Evolutionary conservation across 53 echinoderm and acorn worm genomes (phyloP), one percentile per base, ranked within the genome.

Genomic region (Stichopus horrens): DNA sequence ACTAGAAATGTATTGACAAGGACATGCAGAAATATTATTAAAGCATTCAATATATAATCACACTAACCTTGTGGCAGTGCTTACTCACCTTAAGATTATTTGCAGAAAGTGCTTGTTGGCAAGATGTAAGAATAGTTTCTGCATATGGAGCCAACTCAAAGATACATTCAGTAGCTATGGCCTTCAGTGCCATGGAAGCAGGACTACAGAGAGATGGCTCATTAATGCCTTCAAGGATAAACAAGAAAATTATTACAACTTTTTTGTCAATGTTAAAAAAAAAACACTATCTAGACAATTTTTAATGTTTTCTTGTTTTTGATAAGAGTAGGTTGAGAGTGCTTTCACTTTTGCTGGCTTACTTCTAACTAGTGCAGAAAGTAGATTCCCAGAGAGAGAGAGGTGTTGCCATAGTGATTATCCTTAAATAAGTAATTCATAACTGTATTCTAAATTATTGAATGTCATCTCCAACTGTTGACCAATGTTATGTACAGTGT

Each of bases 121-220:
- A 93, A 10, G 94, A 88, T 1, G 90, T 94, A 11, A 97, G 89
- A 80, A 97, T 95, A 7, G 90, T 88, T 57, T 96, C 95, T 14
- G 97, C 95, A 87, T 93, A 94, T 0, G 97, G 92, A 75, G 88
- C 92, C 88, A 97, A 88, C 58, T 95, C 92, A 22, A 92, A 91
- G 5, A 91, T 82, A 88, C 97, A 97, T 87, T 97, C 97, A 86
- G 91, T 92, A 23, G 94, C 92, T 73, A 97, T 97, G 75, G 93
- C 97, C 65, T 97, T 96, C 9, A 97, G 90, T 9, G 95, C 93
- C 95, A 96, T 96, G 55, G 97, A 95, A 71, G 97, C 93, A 54
- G 97, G 93, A 5, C 91, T 95, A 14, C 94, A 93, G 55, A 97
- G 81, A 54, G 94, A 94, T 54, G 93, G 89, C 82, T 94, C 94